Conservation (phyloP, 2,888 invertebrate genomes). For the Callyntrura guangdongensis region DNA sequence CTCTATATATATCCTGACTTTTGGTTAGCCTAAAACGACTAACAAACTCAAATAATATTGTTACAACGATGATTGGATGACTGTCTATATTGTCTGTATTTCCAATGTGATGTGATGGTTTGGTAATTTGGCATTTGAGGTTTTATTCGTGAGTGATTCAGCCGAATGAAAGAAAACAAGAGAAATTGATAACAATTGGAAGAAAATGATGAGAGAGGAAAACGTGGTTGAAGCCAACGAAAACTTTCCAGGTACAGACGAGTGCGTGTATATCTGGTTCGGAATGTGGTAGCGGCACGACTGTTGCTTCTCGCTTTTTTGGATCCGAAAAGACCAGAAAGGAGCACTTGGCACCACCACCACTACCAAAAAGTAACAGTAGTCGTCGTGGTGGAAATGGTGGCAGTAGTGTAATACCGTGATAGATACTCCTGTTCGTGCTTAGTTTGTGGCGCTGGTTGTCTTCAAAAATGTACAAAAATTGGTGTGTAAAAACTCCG, state of each 20-base stretch:
- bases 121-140: slow-evolving; percentile 19
- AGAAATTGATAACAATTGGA: slow-evolving; percentile 41
- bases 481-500: slow-evolving; percentile 9
- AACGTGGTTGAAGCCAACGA: slow-evolving; percentile 59
- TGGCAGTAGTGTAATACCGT: background rate
- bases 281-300: slow-evolving; percentile 79
- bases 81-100: background rate
- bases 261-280: slow-evolving; percentile 65
- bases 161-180: slow-evolving; percentile 48
- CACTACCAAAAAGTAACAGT: background rate
- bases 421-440: background rate
- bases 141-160: slow-evolving; percentile 41
- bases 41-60: background rate
- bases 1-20: no score
- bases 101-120: background rate
- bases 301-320: slow-evolving; percentile 77
- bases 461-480: slow-evolving; percentile 23
- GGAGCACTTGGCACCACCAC: background rate
- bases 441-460: background rate
- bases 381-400: background rate
- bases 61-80: slow-evolving; percentile 12
- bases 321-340: slow-evolving; percentile 69
- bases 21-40: no score
- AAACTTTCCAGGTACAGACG: slow-evolving; percentile 69
- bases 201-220: slow-evolving; percentile 42